Evolutionary conservation across 37 sponge, comb jelly and placozoan genomes (phyloP).

Genomic region (Geodia barretti): DNA sequence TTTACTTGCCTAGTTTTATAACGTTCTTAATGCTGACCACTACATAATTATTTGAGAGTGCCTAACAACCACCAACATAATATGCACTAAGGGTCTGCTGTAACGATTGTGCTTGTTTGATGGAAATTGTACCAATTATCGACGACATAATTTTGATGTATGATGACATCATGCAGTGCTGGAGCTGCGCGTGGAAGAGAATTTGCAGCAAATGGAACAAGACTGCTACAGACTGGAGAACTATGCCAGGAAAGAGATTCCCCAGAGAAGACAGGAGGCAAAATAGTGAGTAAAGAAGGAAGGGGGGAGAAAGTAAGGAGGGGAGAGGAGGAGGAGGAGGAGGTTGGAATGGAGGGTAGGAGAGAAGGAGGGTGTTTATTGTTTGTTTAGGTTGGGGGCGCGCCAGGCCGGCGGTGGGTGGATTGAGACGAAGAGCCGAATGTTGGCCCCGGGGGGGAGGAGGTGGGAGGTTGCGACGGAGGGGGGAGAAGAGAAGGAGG

Average conservation of each 20-base stretch:
- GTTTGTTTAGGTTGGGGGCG: no score
- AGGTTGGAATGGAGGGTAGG: neutral
- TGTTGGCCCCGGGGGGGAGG: no score
- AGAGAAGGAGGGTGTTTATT: neutral
- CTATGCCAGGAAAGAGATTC: slow-evolving; percentile 59
- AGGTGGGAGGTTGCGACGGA: no score
- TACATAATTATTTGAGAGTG: no score
- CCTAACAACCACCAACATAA: neutral
- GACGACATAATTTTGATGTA: neutral
- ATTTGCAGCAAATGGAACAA: slow-evolving; percentile 64
- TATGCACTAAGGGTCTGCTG: neutral
- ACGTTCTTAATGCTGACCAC: no score
- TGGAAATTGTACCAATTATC: neutral
- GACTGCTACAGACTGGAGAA: slow-evolving; percentile 60
- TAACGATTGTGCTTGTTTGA: neutral
- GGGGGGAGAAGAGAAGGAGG: no score
- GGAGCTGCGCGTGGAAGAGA: slow-evolving; percentile 48
- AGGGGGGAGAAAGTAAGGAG: slow-evolving; percentile 7
- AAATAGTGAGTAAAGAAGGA: slow-evolving; percentile 34
- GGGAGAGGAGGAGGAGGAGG: neutral
- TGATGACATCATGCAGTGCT: slow-evolving; percentile 23
- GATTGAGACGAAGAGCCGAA: no score
- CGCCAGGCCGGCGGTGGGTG: no score
- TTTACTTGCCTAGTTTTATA: no score
- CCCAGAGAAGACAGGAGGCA: slow-evolving; percentile 41